Evolutionary conservation across 2,797 vertebrate species (phyloP).

Genomic region (Premnoplex brunnescens): DNA sequence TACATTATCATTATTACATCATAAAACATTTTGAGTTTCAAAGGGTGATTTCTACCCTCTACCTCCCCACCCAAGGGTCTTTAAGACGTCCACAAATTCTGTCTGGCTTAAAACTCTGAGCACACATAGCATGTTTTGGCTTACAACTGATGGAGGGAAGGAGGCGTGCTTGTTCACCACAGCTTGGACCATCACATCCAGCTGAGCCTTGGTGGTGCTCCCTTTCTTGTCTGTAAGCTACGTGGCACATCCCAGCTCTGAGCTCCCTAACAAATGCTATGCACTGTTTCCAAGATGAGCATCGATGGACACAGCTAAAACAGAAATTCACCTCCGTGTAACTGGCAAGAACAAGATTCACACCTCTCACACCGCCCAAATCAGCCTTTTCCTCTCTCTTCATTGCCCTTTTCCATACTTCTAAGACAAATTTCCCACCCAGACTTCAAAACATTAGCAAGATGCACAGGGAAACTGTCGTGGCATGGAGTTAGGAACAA

Average conservation of each 20-base stretch:
- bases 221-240: not conserved
- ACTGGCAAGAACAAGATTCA: not conserved
- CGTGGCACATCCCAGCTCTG: not conserved
- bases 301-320: not conserved
- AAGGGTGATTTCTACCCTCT: not conserved
- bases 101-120: not conserved
- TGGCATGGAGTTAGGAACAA: not conserved
- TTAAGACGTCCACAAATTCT: not conserved
- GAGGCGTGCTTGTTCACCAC: fast-evolving
- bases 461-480: not conserved
- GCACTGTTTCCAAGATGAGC: not conserved
- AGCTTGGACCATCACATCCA: not conserved
- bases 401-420: not conserved
- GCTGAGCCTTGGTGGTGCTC: not conserved
- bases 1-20: not conserved
- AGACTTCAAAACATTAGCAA: not conserved
- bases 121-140: not conserved
- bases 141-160: not conserved
- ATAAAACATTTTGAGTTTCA: not conserved
- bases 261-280: not conserved
- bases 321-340: not conserved
- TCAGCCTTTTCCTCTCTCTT: not conserved
- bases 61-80: not conserved
- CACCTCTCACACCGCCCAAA: not conserved
- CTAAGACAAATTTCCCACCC: not conserved